Evolutionary conservation across 2,888 invertebrate species (phyloP).

Genomic region (Harmothoe impar): DNA sequence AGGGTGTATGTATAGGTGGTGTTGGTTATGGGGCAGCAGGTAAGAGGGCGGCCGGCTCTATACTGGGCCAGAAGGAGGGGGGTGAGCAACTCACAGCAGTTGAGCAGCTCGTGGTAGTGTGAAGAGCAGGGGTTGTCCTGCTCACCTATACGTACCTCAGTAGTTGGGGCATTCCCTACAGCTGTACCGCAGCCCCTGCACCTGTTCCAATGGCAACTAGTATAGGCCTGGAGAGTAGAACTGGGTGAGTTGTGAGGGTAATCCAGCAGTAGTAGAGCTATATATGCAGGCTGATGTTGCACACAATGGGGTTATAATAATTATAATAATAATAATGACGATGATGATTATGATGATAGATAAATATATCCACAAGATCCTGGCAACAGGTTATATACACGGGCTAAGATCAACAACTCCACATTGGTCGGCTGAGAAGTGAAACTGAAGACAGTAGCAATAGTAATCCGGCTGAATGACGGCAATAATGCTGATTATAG

Average conservation of each 20-base stretch:
- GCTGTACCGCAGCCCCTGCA: constrained; percentile 33
- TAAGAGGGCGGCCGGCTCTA: constrained; percentile 28
- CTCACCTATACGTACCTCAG: constrained; percentile 55
- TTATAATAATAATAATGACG: background rate
- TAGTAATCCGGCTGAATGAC: background rate
- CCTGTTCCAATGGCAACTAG: constrained; percentile 34
- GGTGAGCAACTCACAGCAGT: too few species aligned
- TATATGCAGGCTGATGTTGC: constrained; percentile 3
- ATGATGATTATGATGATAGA: background rate
- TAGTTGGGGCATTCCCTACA: constrained; percentile 40
- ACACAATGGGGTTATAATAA: background rate
- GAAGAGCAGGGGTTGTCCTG: constrained; percentile 34
- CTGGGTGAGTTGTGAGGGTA: background rate
- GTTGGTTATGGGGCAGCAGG: constrained; percentile 47
- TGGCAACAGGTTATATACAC: background rate
- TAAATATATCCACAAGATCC: background rate
- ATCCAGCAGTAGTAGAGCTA: constrained; percentile 10
- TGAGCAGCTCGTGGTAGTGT: constrained; percentile 24
- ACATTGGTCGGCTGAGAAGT: constrained; percentile 13
- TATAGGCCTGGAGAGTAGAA: background rate
- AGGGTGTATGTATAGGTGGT: constrained; percentile 44
- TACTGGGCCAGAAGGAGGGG: constrained; percentile 7
- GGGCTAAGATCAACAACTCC: background rate
- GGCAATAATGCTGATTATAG: constrained; percentile 1
- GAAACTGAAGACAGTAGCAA: background rate